Evolutionary conservation across 2,113 vertebrate genomes (phyloP).

Genomic region (Zosterops japonicus): DNA sequence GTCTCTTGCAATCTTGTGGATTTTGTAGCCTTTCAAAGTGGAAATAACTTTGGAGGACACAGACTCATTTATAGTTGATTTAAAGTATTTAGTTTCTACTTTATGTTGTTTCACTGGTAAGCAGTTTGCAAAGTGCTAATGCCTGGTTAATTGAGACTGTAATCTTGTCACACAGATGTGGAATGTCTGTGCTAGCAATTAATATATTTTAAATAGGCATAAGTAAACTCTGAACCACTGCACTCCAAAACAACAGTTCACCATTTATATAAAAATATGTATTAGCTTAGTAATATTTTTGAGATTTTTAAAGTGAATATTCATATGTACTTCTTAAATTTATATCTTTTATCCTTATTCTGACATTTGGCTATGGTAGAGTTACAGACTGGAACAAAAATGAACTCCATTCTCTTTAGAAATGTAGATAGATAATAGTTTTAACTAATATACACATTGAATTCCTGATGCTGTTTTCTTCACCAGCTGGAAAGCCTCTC

Average conservation of each 20-base stretch:
- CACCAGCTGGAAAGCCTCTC: slow-evolving; percentile 54
- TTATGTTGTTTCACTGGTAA: neutral
- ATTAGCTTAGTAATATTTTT: neutral
- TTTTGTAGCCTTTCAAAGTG: neutral
- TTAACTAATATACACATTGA: neutral
- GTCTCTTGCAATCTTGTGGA: neutral
- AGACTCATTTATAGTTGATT: neutral
- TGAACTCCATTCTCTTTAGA: neutral
- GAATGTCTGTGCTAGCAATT: neutral
- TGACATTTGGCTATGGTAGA: neutral
- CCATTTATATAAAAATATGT: neutral
- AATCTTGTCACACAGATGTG: neutral
- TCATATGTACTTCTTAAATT: neutral
- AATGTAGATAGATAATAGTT: neutral
- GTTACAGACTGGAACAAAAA: neutral
- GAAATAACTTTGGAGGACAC: neutral
- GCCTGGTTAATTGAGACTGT: neutral
- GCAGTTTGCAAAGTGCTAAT: neutral
- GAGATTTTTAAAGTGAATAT: neutral
- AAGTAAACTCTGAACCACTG: neutral
- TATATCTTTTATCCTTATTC: neutral
- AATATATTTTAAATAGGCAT: neutral
- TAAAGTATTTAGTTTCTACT: neutral
- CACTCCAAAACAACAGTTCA: neutral
- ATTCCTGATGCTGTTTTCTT: slow-evolving; percentile 26